Conservation (phyloP, 2,113 vertebrate genomes). For the Hipposideros armiger region DNA sequence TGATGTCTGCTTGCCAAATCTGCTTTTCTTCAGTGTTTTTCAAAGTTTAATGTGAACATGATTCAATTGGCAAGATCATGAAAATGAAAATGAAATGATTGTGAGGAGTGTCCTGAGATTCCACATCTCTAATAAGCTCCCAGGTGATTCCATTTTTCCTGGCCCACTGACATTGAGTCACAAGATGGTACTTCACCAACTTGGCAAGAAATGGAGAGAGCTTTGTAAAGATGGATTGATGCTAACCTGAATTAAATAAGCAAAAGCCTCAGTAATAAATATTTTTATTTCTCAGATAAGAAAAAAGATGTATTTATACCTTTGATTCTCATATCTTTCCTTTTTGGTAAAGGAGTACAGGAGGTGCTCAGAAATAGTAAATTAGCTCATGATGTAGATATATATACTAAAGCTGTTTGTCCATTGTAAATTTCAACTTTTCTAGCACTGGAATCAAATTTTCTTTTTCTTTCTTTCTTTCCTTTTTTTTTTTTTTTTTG, state of each 20-base stretch:
- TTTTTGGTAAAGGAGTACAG: constrained; percentile 12
- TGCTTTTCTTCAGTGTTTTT: not conserved
- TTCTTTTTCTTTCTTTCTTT: not conserved
- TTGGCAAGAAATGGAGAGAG: not conserved
- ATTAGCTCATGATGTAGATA: not conserved
- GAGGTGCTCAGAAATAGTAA: not conserved
- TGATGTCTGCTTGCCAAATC: not conserved
- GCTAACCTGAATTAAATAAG: not conserved
- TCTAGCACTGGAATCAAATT: not conserved
- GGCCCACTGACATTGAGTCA: not conserved
- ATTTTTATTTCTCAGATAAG: not conserved
- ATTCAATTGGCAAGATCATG: not conserved
- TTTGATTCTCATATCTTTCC: not conserved
- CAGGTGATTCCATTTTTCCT: not conserved
- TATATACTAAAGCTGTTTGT: not conserved
- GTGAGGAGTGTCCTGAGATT: not conserved
- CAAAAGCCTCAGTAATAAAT: not conserved
- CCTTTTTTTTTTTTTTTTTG: not conserved
- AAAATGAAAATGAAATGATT: not conserved
- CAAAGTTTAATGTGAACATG: not conserved
- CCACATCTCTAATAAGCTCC: not conserved
- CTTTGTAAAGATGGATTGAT: not conserved
- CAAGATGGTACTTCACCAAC: not conserved
- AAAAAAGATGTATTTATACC: constrained; percentile 3
- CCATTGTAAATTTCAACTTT: constrained; percentile 24